Percentiles rank a stretch among this genome's conserved stretches.
These are phyloP conservation scores for Euglossa dilemma DNA, from an alignment of 1,140 invertebrate species.

Conservation along the genomic window DNA sequence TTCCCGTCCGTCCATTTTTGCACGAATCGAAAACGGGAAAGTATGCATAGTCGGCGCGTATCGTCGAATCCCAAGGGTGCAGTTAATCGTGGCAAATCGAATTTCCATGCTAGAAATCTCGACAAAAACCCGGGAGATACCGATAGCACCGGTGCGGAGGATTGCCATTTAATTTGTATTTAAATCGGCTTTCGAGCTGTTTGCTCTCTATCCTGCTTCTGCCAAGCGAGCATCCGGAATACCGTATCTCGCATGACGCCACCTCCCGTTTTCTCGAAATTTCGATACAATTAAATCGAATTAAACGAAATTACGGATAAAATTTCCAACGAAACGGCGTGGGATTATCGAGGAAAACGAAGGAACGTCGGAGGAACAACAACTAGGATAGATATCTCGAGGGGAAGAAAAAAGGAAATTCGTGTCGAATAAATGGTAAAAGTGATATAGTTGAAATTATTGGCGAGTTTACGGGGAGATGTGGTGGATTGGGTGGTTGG, in stretches of 20 bases:
- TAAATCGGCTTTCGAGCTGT: conserved; percentile 67
- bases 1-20: background rate
- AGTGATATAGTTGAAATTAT: background rate
- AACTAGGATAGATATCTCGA: no score
- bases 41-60: background rate
- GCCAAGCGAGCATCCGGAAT: conserved; percentile 21
- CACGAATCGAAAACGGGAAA: background rate
- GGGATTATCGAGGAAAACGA: no score
- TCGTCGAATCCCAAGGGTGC: conserved; percentile 15
- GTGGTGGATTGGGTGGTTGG: background rate
- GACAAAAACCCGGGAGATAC: conserved; percentile 44
- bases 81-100: conserved; percentile 64
- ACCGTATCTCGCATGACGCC: conserved; percentile 12
- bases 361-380: no score
- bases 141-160: conserved; percentile 24
- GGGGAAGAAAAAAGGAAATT: no score
- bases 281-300: conserved; percentile 15
- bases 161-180: conserved; percentile 74
- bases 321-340: no score
- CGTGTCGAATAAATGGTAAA: no score
- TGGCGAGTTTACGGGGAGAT: background rate
- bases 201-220: conserved; percentile 1
- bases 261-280: conserved; percentile 40
- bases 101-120: conserved; percentile 65
- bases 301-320: no score